Percentiles rank a stretch among this genome's conserved stretches.
Conservation (phyloP, 2,797 vertebrate species). For the Vireo griseus region DNA sequence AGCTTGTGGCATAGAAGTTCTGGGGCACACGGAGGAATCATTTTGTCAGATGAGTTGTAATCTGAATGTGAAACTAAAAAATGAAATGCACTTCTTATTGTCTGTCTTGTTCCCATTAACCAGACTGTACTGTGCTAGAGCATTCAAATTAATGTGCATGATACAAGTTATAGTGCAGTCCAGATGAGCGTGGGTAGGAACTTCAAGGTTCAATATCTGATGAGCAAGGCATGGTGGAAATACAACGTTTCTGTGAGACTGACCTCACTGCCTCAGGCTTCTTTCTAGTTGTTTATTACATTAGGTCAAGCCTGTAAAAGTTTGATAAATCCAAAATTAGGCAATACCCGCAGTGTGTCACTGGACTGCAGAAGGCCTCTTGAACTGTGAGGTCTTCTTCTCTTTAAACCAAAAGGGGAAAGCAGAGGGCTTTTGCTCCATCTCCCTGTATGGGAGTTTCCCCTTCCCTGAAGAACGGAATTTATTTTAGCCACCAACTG, state of each 20-base stretch:
- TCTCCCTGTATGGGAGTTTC: background rate
- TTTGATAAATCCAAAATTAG: background rate
- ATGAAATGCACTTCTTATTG: background rate
- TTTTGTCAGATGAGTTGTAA: background rate
- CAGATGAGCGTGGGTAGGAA: background rate
- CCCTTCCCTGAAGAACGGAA: background rate
- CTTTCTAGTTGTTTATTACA: background rate
- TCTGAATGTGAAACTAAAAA: background rate
- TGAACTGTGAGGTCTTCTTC: background rate
- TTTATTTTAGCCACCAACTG: background rate
- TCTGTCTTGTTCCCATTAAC: background rate
- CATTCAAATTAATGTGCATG: background rate
- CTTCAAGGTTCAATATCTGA: background rate
- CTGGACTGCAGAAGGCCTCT: accelerated
- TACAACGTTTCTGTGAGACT: background rate
- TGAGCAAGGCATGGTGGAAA: background rate
- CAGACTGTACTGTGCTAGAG: background rate
- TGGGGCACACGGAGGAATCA: background rate
- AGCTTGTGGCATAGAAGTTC: background rate
- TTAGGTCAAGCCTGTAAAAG: background rate
- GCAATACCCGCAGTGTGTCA: accelerated
- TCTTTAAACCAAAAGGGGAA: background rate
- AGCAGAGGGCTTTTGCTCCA: background rate
- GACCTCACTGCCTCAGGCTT: background rate
- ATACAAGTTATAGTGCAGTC: background rate